A percentile compares a stretch with the other conserved stretches of the same genome.
Evolutionary conservation across 2,888 invertebrate species (phyloP).

Genomic region (Gastrophysa polygoni): DNA sequence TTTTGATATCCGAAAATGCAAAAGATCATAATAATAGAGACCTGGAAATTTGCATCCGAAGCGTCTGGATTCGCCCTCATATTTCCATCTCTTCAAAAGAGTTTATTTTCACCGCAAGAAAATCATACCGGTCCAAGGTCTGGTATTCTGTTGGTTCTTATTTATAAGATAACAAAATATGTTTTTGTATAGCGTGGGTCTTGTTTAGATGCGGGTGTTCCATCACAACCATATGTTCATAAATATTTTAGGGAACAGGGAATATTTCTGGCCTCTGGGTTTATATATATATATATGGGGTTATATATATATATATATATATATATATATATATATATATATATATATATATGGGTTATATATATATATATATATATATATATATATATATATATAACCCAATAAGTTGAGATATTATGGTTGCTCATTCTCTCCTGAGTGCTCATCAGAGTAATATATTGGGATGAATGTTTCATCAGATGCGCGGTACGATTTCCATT

Average conservation of each 20-base stretch:
- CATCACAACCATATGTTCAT: conserved; percentile 11
- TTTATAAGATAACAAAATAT: conserved; percentile 9
- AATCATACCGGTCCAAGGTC: not conserved
- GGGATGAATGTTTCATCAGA: no score
- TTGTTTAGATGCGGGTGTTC: conserved; percentile 10
- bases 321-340: not conserved
- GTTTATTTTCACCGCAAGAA: not conserved
- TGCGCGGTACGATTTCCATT: no score
- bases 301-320: not conserved
- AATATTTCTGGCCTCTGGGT: not conserved
- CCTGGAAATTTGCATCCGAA: not conserved
- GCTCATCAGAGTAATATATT: no score
- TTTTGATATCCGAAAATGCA: not conserved
- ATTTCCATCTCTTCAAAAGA: not conserved
- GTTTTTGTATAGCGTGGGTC: conserved; percentile 12
- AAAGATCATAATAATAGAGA: not conserved
- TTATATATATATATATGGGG: not conserved
- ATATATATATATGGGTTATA: no score
- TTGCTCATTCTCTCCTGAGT: no score
- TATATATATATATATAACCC: no score
- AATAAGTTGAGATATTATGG: no score
- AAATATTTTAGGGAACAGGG: conserved; percentile 5
- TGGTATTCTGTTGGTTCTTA: not conserved
- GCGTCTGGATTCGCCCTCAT: not conserved
- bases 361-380: no score